phyloP scores from a whole-genome alignment of 1,140 invertebrate species.

The Euwallacea fornicatus region DNA sequence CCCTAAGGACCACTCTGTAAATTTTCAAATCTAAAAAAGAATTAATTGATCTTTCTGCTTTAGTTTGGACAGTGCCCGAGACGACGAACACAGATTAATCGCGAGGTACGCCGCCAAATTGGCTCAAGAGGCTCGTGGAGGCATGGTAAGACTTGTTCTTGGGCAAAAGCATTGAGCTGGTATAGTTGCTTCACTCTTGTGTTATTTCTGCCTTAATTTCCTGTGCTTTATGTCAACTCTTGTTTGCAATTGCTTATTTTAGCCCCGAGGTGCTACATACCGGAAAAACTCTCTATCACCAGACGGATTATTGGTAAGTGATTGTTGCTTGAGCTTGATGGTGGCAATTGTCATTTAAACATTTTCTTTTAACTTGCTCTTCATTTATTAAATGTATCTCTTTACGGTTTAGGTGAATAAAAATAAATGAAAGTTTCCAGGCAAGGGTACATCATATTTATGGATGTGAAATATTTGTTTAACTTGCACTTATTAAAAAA shows the following conservation, averaged over 20 bases:
- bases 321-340: too few species aligned
- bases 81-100: constrained; percentile 96
- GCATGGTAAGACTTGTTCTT: constrained; percentile 64
- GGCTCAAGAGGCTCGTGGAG: constrained; percentile 82
- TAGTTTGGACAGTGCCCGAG: constrained; percentile 65
- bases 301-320: constrained; percentile 54
- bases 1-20: too few species aligned
- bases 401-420: too few species aligned
- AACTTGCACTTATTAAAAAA: too few species aligned
- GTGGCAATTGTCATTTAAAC: too few species aligned
- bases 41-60: constrained; percentile 27
- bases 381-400: too few species aligned
- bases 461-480: too few species aligned
- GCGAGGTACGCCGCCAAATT: constrained; percentile 92
- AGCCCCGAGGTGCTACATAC: constrained; percentile 56
- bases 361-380: too few species aligned
- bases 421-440: too few species aligned
- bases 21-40: background rate
- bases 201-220: constrained; percentile 41
- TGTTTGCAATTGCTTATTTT: constrained; percentile 44
- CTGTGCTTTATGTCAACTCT: constrained; percentile 51
- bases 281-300: constrained; percentile 61
- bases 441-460: too few species aligned
- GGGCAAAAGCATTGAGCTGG: constrained; percentile 13
- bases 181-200: constrained; percentile 44